phyloP scores from a whole-genome alignment of 1,140 invertebrate genomes.

The Theocolax elegans region DNA sequence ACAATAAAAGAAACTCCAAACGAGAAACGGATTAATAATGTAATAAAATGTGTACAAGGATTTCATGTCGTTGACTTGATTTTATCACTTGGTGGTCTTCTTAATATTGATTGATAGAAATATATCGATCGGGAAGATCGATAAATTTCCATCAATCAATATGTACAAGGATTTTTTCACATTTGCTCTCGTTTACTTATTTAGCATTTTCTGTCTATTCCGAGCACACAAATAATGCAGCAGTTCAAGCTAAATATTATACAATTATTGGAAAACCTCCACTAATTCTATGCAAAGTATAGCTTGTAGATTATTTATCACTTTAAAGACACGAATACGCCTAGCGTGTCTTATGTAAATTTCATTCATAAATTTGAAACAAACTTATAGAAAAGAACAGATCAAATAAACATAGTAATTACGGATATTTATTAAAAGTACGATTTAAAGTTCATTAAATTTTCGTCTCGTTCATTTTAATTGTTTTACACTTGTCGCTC shows the following conservation, averaged over 20 bases:
- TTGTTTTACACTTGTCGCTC: conserved; percentile 6
- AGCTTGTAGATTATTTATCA: conserved; percentile 73
- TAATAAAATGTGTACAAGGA: background rate
- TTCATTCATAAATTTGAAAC: background rate
- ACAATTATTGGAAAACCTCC: conserved; percentile 76
- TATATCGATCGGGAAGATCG: no score
- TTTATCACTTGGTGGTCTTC: no score
- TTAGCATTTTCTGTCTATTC: no score
- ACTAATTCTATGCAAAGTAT: conserved; percentile 92
- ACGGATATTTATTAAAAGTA: background rate
- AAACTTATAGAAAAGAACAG: background rate
- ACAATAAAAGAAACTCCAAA: conserved; percentile 5
- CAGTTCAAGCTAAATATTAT: conserved; percentile 56
- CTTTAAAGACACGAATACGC: background rate
- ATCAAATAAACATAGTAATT: conserved; percentile 8
- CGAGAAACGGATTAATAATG: conserved; percentile 3
- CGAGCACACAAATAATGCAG: conserved; percentile 57
- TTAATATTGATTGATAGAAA: no score
- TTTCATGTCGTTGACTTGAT: no score
- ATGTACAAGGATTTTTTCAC: conserved; percentile 5
- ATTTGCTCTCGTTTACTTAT: background rate
- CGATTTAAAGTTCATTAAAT: conserved; percentile 27
- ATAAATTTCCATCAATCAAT: no score
- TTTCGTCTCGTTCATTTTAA: conserved; percentile 14
- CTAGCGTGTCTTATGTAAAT: background rate